Evolutionary conservation across 2,797 vertebrate species (phyloP).

Genomic region (Phrynocephalus guinanensis): DNA sequence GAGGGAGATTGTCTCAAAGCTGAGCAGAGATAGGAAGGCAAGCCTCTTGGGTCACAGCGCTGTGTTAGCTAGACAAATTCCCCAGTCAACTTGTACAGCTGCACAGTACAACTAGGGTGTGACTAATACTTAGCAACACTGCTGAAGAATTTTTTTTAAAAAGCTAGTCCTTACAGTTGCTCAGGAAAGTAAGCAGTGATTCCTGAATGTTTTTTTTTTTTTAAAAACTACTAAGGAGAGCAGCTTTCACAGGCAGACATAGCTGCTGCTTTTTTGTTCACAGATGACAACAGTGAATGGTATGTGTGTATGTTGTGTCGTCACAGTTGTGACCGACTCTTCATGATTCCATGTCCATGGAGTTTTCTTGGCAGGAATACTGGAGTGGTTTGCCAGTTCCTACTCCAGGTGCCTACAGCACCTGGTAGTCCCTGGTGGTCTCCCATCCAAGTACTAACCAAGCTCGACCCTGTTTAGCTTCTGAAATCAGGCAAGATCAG

Average conservation of each 20-base stretch:
- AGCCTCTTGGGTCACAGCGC: background rate
- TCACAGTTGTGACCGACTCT: too few relatives aligned
- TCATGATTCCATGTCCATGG: too few relatives aligned
- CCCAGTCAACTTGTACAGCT: background rate
- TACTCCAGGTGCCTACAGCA: too few relatives aligned
- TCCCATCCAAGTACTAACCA: too few relatives aligned
- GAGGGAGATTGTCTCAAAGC: background rate
- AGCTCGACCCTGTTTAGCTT: too few relatives aligned
- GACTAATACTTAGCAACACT: background rate
- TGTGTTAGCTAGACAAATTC: background rate
- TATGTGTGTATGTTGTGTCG: background rate
- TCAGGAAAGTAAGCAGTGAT: background rate
- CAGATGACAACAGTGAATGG: background rate
- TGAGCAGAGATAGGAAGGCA: background rate
- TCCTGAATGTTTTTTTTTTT: background rate
- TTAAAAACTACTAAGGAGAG: background rate
- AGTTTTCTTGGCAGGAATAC: too few relatives aligned
- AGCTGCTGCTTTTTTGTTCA: conserved; percentile 13
- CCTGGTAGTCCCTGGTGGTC: too few relatives aligned
- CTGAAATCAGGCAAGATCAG: too few relatives aligned
- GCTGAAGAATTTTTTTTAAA: background rate
- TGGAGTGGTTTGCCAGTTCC: too few relatives aligned
- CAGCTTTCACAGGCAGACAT: background rate
- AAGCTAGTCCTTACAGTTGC: background rate
- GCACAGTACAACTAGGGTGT: background rate